A percentile compares a stretch with the other conserved stretches of the same genome.
These are phyloP conservation scores for Tuta absoluta DNA, from an alignment of 2,888 invertebrate species.

Conservation along the genomic window DNA sequence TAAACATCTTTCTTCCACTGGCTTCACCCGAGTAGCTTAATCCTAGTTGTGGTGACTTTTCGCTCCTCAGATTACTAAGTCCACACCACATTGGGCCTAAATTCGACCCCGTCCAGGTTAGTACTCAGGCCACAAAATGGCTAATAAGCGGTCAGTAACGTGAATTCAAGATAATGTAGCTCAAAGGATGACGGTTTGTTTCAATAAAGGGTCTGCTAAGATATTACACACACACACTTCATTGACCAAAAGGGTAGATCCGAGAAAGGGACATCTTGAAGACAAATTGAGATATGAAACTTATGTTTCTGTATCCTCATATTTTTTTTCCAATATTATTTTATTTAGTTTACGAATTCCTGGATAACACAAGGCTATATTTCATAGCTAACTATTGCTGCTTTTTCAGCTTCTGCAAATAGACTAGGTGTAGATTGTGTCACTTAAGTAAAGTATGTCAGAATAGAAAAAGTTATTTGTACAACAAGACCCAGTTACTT, in stretches of 20 bases:
- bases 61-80: neutral
- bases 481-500: too few relatives aligned
- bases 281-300: neutral
- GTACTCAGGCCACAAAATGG: neutral
- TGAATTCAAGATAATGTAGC: neutral
- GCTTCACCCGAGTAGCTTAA: neutral
- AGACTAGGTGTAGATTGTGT: too few relatives aligned
- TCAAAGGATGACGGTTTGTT: neutral
- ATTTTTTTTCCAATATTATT: too few relatives aligned
- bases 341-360: too few relatives aligned
- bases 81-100: constrained; percentile 4
- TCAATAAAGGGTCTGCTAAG: neutral
- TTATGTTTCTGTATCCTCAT: too few relatives aligned
- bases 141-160: neutral
- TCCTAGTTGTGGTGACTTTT: constrained; percentile 6
- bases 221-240: constrained; percentile 3
- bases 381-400: too few relatives aligned
- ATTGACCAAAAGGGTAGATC: neutral
- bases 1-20: neutral
- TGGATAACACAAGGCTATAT: too few relatives aligned
- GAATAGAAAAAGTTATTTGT: too few relatives aligned
- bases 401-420: too few relatives aligned
- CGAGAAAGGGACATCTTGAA: neutral
- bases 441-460: too few relatives aligned
- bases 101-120: neutral